Evolutionary conservation across 2,797 vertebrate genomes (phyloP), one percentile per base, ranked within the genome.

Genomic region (Chaetodon trifasciatus): DNA sequence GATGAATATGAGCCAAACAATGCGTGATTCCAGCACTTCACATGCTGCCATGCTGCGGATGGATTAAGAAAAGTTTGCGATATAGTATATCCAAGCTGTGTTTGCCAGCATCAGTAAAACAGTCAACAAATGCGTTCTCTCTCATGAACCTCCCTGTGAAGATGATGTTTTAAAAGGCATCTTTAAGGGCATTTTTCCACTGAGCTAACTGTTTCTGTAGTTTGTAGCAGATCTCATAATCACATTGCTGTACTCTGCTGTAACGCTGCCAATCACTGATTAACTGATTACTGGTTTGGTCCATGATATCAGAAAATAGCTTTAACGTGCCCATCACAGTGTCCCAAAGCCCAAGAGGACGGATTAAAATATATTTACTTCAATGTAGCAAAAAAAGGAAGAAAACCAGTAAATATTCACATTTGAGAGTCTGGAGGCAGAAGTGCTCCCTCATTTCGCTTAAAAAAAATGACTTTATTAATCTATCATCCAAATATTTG

Each of bases 21-120:
- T 40, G 70, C 37, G 11, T 67, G 55, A 39, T 70, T 75, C 64
- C 21, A 76, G 32, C 65, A 68, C 28, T 13, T 58, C 1, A 35
- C 69, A 57, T 46, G 49, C 64, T 67, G 84, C 62, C 64, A 63
- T 23, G 47, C 37, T 32, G 13, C 2, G 13, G 32, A 83, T 12
- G 74, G 79, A 89, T 89, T 79, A 83, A 63, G 64, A 62, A 21
- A 68, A 6, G 39, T 79, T 55, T 70, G 61, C 74, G 60, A 78
- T 71, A 74, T 32, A 80, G 44, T 74, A 52, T 67, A 62, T 72
- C 40, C 61, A 76, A 79, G 76, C 78, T 84, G 84, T 56, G 84
- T 56, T 5, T 52, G 8, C 24, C 42, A 72, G 32, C 28, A 3
- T 42, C 6, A 56, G 15, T 3, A 42, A 40, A 46, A 49, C 1